Conservation (phyloP, 2,113 vertebrate species). For the Podiceps cristatus region DNA sequence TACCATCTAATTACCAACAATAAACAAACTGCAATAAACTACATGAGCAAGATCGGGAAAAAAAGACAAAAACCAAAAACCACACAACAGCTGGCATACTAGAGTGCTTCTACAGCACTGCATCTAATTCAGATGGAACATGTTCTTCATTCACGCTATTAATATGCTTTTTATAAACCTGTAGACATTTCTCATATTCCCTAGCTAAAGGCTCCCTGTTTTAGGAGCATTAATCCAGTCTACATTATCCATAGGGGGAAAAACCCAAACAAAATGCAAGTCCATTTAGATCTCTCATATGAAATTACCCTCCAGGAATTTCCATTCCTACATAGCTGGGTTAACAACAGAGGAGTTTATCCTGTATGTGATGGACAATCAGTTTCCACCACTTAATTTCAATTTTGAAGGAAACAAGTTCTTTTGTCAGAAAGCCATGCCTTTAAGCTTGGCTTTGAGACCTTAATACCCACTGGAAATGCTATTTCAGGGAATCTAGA, state of each 20-base stretch:
- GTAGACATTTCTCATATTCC: not conserved
- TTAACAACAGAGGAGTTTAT: slow-evolving; percentile 13
- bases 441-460: not conserved
- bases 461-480: not conserved
- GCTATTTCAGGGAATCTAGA: not conserved
- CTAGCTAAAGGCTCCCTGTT: not conserved
- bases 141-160: not conserved
- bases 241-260: not conserved
- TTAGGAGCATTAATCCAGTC: not conserved
- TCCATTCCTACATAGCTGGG: not conserved
- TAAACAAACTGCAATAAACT: not conserved
- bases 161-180: not conserved
- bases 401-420: not conserved
- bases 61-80: not conserved
- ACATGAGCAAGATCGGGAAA: not conserved
- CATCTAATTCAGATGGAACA: not conserved
- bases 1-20: not conserved
- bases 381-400: not conserved
- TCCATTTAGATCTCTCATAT: not conserved
- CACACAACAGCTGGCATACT: not conserved
- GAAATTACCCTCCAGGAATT: slow-evolving; percentile 22
- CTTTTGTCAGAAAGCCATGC: slow-evolving; percentile 15
- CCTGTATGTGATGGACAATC: not conserved
- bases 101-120: not conserved
- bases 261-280: not conserved